Conservation (phyloP, 2,888 invertebrate genomes). For the Lumbricus terrestris region DNA sequence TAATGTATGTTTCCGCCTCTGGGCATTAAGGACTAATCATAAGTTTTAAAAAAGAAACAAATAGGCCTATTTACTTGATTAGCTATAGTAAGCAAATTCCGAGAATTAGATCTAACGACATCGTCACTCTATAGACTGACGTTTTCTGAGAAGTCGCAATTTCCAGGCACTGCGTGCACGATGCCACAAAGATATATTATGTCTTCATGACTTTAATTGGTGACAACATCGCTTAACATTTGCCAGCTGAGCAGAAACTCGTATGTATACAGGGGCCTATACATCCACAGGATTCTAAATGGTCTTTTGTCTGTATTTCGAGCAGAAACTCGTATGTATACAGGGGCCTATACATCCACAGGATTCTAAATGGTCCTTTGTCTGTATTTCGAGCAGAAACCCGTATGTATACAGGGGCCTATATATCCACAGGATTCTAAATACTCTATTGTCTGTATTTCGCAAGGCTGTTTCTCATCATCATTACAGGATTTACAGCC, state of each 20-base stretch:
- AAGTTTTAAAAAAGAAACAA: not conserved
- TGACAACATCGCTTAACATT: not conserved
- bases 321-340: too few species aligned
- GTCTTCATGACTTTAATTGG: not conserved
- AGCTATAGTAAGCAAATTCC: not conserved
- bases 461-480: not conserved
- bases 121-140: not conserved
- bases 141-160: not conserved
- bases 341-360: too few species aligned
- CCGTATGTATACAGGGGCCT: too few species aligned
- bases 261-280: not conserved
- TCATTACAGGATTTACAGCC: not conserved
- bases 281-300: too few species aligned
- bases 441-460: not conserved
- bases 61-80: too few species aligned
- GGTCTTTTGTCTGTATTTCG: too few species aligned
- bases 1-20: too few species aligned
- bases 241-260: not conserved
- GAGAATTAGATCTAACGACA: not conserved
- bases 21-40: not conserved
- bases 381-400: too few species aligned
- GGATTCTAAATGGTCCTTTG: too few species aligned
- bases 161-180: not conserved
- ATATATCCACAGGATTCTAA: not conserved
- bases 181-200: not conserved